Base-by-base conservation (phyloP, 1,140 invertebrate species). In the Drosophila pachea region DNA sequence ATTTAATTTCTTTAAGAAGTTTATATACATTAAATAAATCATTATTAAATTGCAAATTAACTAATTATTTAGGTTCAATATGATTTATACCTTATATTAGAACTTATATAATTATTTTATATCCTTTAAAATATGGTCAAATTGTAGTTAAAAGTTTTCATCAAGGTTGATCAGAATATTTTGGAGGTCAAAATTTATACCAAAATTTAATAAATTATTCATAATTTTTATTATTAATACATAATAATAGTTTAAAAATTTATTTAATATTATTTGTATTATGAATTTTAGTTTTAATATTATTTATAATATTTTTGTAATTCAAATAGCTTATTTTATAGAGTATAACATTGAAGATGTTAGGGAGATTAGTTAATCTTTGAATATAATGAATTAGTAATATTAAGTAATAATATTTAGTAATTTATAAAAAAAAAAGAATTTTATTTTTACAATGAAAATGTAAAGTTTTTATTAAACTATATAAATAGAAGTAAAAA, bases 311-410 rank as follows among this genome's bases (percentile, higher is more conserved):
- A 82, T 86, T 83, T 88, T 86, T 78, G 47, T 84, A 90, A 90
- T 87, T 91, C 89, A 91, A 89, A 90, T 92, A 92, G 91, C 91
- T 92, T 92, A 92, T 89, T 76, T 67, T 87, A 92, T n/a, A n/a
- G 90, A 92, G 91, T 83, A 78, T 90, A 87, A 91, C 90, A 91
- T 90, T 92, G 91, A 92, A 92, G 91, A 91, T 91, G 90, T 91
- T 91, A 90, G 78, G 89, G 89, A 86, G 89, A 87, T 90, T n/a
- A 68, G 32, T 72, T 74, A 76, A 78, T 76, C 67, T 87, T 88
- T 87, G 54, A 66, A 68, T 78, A 74, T 76, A 73, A 11, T 71
- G 73, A 74, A 78, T 67, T 78, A 14, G n/a, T 67, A n/a, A n/a
- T n/a, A n/a, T n/a, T n/a, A n/a, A n/a, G n/a, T n/a, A n/a, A n/a